Evolutionary conservation across 2,888 invertebrate genomes (phyloP), one percentile per base, ranked within the genome.

Genomic region (Phalera bucephala): DNA sequence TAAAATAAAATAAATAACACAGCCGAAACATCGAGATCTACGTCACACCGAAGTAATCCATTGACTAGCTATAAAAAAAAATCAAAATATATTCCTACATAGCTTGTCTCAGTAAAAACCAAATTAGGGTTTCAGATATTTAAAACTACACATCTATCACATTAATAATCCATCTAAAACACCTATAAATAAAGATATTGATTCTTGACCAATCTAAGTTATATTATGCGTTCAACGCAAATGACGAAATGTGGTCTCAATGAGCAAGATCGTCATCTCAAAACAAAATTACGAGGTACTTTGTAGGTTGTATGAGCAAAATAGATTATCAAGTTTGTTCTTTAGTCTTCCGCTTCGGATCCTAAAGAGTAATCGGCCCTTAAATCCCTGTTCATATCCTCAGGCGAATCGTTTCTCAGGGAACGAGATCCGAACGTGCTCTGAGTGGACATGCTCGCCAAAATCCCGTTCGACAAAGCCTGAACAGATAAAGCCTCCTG

Each of bases 401-500:
- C 87, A 0, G 83, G 85, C 11, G 85, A 83, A 52, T 85, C 85
- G 36, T 78, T 80, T 22, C 79, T 66, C 27, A 58, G 71, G 62
- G 76, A 67, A 7, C 82, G 72, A 2, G 82, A 73, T 1, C 72
- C 76, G 40, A 72, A 81, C 3, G 68, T 60, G 38, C 76, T 76
- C 41, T 84, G 86, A 1, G 85, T 73, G 1, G 83, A 71, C 80
- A 89, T 87, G 31, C 87, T 85, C 1, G 88, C 82, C 22, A 89
- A 38, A 28, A 89, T 88, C 8, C 88, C 87, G 54, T 89, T 89
- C 0, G 88, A 88, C 40, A 89, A 62, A 5, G 89, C 86, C 52
- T 88, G 88, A 2, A 89, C 87, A 0, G 88, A 86, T 35, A 87
- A 47, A 2, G 88, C 75, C 51, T 89, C 89, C 42, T 87, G 89